These are phyloP conservation scores for Trachelus stipa DNA, from an alignment of 2,888 invertebrate species.

Conservation along the genomic window DNA sequence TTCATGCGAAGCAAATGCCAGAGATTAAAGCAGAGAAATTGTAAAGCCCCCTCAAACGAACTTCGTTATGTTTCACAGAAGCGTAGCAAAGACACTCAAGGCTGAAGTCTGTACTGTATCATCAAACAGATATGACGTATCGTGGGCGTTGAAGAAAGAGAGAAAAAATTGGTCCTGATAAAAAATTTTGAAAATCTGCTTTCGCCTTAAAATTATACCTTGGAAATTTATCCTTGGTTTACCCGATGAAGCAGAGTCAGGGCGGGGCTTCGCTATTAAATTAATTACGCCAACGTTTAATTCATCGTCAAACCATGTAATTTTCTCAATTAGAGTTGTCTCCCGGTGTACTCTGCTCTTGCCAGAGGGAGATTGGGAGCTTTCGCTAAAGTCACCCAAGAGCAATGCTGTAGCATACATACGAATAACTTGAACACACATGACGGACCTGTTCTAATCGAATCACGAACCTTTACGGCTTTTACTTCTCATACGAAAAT, in stretches of 20 bases:
- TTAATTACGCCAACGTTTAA: neutral
- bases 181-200: neutral
- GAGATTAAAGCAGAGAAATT: neutral
- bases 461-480: neutral
- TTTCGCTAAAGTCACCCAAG: neutral
- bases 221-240: neutral
- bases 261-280: neutral
- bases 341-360: neutral
- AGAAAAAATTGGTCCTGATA: neutral
- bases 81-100: neutral
- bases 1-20: constrained; percentile 3
- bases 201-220: neutral
- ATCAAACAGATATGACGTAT: neutral
- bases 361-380: neutral
- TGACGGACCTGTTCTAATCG: neutral
- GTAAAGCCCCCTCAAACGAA: neutral
- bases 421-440: neutral
- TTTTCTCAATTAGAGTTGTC: constrained; percentile 5
- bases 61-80: neutral
- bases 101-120: neutral
- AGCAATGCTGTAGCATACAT: neutral
- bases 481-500: neutral
- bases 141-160: neutral
- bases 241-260: neutral
- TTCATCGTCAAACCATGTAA: neutral